These are phyloP conservation scores for Apodemia mormo DNA, from an alignment of 2,888 invertebrate genomes.

Conservation along the genomic window DNA sequence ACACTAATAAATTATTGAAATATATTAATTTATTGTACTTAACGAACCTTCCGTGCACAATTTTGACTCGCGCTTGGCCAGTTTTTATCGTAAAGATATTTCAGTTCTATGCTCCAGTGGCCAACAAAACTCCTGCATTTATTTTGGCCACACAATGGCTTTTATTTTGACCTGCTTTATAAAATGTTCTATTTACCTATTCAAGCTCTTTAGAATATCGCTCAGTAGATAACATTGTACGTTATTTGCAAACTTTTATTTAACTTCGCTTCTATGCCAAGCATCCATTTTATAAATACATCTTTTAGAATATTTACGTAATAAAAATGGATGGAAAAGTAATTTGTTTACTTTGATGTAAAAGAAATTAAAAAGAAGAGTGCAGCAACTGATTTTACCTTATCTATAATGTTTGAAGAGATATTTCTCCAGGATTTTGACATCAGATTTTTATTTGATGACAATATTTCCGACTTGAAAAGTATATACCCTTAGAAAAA, in stretches of 20 bases:
- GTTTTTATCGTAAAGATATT: background rate
- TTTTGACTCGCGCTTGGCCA: background rate
- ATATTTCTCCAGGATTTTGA: no score
- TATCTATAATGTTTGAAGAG: no score
- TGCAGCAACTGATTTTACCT: no score
- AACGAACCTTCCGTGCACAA: background rate
- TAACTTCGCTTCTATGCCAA: background rate
- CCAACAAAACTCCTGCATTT: slow-evolving; percentile 7
- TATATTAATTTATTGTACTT: background rate
- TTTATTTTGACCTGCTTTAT: background rate
- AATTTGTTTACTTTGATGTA: no score
- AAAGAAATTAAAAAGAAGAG: no score
- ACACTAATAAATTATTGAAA: no score
- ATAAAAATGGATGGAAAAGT: no score
- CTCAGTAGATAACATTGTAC: slow-evolving; percentile 5
- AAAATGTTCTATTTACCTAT: slow-evolving; percentile 3
- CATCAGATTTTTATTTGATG: no score
- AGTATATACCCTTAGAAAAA: no score
- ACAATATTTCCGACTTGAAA: no score
- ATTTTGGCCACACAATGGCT: background rate
- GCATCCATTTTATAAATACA: background rate
- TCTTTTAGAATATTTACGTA: background rate
- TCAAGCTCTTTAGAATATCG: background rate
- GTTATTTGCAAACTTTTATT: background rate
- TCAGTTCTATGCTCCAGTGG: background rate